Evolutionary conservation across 2,888 invertebrate genomes (phyloP), one percentile per base, ranked within the genome.

Genomic region (Troides helena): DNA sequence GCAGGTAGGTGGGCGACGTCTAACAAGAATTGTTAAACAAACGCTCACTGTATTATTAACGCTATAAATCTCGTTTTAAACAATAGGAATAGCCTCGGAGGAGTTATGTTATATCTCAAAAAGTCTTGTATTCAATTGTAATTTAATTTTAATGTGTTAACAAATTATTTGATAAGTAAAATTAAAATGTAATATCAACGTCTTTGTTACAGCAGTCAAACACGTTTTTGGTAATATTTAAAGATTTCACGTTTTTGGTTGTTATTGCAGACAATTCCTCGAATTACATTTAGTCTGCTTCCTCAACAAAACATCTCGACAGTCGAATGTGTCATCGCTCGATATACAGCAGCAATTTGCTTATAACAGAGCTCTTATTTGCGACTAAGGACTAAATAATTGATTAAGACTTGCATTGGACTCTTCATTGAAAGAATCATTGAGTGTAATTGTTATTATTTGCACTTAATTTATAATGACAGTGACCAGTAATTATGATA

Each of bases 1-100:
- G 78, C 84, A 85, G 85, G 84, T 86, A 86, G 81, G 71, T 72
- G 74, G 63, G 25, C 62, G 50, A 69, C 18, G 61, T 65, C 59
- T 65, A 30, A 62, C 57, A 30, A 69, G 56, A 72, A 69, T 66
- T 56, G 71, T 72, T 53, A 78, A 75, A 77, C 75, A 72, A 69
- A 61, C 68, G 62, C 65, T 23, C 62, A 53, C 25, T 63, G 50
- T 61, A 59, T 71, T 72, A 68, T 60, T 69, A 72, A 61, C 25
- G 25, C 36, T 53, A 61, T 70, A 53, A n/a, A 57, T 68, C 65
- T 30, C 18, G 57, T 62, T 58, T 62, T 21, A 65, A 69, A 69
- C 62, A 69, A 69, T 66, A 50, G 65, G 58, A 66, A 65, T 69
- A 62, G 61, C 57, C 61, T 69, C 65, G 30, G 25, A 57, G 43